These are phyloP conservation scores for Chrysocyon brachyurus DNA, from an alignment of 2,797 vertebrate species.

Conservation along the genomic window DNA sequence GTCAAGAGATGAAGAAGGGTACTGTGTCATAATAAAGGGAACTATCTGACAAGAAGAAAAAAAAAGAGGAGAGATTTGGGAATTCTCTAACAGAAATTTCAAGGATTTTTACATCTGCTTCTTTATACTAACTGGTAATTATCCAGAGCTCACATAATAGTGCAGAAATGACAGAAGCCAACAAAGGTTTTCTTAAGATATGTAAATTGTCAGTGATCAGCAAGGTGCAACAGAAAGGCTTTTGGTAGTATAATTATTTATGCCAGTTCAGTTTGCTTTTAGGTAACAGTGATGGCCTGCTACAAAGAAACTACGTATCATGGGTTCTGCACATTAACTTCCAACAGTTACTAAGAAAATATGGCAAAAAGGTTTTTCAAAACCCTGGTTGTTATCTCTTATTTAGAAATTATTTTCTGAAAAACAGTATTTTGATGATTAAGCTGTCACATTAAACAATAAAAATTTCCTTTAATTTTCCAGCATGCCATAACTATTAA, in stretches of 20 bases:
- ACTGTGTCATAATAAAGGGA: too few species aligned
- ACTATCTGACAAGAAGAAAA: too few species aligned
- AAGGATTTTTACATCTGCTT: slow-evolving; percentile 90
- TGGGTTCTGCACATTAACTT: slow-evolving; percentile 84
- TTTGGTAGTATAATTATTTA: slow-evolving; percentile 90
- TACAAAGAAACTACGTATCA: slow-evolving; percentile 86
- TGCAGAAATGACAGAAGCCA: slow-evolving; percentile 90
- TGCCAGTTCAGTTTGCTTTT: slow-evolving; percentile 90
- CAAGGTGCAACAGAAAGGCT: slow-evolving; percentile 89
- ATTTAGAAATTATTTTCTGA: slow-evolving; percentile 54
- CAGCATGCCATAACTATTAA: neutral
- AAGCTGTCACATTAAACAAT: slow-evolving; percentile 45
- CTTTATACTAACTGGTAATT: slow-evolving; percentile 93
- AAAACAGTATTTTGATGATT: slow-evolving; percentile 52
- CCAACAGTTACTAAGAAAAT: slow-evolving; percentile 74
- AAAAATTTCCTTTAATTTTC: slow-evolving; percentile 41
- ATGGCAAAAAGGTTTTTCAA: slow-evolving; percentile 70
- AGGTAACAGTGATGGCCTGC: slow-evolving; percentile 86
- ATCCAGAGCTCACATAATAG: slow-evolving; percentile 92
- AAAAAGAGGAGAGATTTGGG: slow-evolving; percentile 90
- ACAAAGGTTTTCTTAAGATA: slow-evolving; percentile 91
- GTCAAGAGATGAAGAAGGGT: too few species aligned
- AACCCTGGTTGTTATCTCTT: slow-evolving; percentile 26
- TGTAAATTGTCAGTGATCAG: slow-evolving; percentile 91
- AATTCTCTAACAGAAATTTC: slow-evolving; percentile 92